Evolutionary conservation across 2,113 vertebrate genomes (phyloP).

Genomic region (Boleophthalmus pectinirostris): DNA sequence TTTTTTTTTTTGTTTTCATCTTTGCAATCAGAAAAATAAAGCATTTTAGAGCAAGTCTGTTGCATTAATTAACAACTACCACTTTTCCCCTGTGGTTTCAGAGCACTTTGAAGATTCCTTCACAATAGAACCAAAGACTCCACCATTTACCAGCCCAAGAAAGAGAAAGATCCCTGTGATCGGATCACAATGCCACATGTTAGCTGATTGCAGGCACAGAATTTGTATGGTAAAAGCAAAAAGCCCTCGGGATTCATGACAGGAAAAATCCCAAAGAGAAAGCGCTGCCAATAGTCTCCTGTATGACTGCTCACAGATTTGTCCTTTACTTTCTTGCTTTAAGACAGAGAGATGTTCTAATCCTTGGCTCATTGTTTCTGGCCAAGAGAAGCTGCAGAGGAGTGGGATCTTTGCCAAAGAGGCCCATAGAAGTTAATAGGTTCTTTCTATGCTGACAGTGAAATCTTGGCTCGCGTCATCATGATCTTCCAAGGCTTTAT

Average conservation of each 20-base stretch:
- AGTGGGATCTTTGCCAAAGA: constrained; percentile 72
- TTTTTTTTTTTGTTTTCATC: constrained; percentile 52
- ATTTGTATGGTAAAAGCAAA: constrained; percentile 68
- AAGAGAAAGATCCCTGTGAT: constrained; percentile 59
- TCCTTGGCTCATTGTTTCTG: constrained; percentile 77
- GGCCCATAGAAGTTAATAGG: constrained; percentile 75
- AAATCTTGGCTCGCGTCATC: constrained; percentile 68
- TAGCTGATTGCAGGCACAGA: constrained; percentile 67
- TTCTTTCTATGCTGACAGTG: constrained; percentile 72
- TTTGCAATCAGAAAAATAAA: constrained; percentile 64
- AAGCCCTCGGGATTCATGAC: constrained; percentile 69
- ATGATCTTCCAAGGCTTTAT: constrained; percentile 65
- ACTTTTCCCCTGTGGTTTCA: constrained; percentile 68
- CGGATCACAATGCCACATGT: constrained; percentile 74
- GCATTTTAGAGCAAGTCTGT: constrained; percentile 54
- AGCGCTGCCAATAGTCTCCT: constrained; percentile 70
- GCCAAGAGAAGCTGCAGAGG: constrained; percentile 69
- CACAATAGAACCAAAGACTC: constrained; percentile 71
- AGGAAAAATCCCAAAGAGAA: constrained; percentile 65
- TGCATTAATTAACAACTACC: constrained; percentile 74
- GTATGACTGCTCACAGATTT: constrained; percentile 60
- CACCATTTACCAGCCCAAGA: constrained; percentile 65
- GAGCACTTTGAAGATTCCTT: constrained; percentile 70
- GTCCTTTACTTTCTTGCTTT: constrained; percentile 53
- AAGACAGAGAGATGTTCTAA: constrained; percentile 73